phyloP scores from a whole-genome alignment of 2,888 invertebrate genomes.

The Idaea dimidiata region DNA sequence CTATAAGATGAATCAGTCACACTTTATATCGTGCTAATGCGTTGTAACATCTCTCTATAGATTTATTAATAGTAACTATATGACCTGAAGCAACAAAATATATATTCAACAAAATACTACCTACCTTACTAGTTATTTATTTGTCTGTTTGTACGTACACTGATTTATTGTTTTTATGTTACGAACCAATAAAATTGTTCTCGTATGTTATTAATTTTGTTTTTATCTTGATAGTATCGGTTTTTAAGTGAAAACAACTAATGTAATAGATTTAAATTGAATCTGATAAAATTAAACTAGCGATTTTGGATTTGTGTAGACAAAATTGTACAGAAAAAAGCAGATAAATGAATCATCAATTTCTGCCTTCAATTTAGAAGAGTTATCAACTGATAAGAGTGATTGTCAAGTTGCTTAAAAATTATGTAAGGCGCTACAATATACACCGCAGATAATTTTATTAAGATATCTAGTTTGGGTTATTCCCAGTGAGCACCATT shows the following conservation, averaged over 20 bases:
- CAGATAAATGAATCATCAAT: too few species aligned
- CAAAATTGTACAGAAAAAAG: too few species aligned
- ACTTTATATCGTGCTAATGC: too few species aligned
- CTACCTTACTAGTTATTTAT: not conserved
- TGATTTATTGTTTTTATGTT: not conserved
- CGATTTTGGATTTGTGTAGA: not conserved
- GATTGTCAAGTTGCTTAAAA: too few species aligned
- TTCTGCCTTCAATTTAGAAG: too few species aligned
- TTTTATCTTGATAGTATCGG: not conserved
- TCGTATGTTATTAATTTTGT: not conserved
- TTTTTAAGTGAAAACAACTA: not conserved
- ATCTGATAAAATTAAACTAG: not conserved
- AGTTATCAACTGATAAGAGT: too few species aligned
- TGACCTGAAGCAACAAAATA: constrained; percentile 7
- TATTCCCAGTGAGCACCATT: too few species aligned
- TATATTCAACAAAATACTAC: not conserved
- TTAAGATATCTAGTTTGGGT: too few species aligned
- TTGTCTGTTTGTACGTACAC: not conserved
- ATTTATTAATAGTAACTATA: not conserved
- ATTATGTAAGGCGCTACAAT: too few species aligned
- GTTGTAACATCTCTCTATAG: not conserved
- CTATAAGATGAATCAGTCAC: too few species aligned
- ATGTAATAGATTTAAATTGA: not conserved
- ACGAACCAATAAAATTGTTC: not conserved
- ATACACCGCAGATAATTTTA: too few species aligned